Evolutionary conservation across 1,140 invertebrate species (phyloP).

Genomic region (Atta cephalotes): DNA sequence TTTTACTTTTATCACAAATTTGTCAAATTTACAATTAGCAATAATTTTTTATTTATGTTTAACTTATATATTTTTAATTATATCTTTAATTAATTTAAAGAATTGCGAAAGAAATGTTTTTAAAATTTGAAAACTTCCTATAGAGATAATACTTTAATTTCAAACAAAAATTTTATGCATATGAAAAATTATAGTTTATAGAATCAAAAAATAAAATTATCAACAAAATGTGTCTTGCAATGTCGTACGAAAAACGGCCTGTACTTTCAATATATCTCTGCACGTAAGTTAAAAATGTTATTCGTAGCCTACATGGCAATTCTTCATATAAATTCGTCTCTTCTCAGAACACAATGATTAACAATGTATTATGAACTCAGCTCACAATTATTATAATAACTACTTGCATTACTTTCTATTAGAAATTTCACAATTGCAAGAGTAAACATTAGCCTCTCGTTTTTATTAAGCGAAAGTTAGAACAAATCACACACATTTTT

Average conservation of each 20-base stretch:
- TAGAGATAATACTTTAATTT: background rate
- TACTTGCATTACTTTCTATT: constrained; percentile 42
- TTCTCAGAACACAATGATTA: constrained; percentile 33
- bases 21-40: background rate
- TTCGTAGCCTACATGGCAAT: background rate
- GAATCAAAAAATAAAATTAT: background rate
- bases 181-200: background rate
- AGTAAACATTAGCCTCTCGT: constrained; percentile 37
- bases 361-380: constrained; percentile 20
- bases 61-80: background rate
- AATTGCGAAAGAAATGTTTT: background rate
- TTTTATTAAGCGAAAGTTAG: constrained; percentile 43
- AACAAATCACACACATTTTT: background rate
- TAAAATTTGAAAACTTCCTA: background rate
- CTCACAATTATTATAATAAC: constrained; percentile 45
- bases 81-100: background rate
- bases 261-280: background rate
- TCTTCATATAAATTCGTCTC: constrained; percentile 33
- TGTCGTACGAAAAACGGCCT: background rate
- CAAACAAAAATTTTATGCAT: background rate
- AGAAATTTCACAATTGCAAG: constrained; percentile 48
- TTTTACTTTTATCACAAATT: background rate
- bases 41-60: background rate
- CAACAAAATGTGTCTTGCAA: background rate
- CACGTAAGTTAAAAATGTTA: constrained; percentile 31